These are phyloP conservation scores for Mylabris sibirica DNA, from an alignment of 2,888 invertebrate species.

Conservation along the genomic window DNA sequence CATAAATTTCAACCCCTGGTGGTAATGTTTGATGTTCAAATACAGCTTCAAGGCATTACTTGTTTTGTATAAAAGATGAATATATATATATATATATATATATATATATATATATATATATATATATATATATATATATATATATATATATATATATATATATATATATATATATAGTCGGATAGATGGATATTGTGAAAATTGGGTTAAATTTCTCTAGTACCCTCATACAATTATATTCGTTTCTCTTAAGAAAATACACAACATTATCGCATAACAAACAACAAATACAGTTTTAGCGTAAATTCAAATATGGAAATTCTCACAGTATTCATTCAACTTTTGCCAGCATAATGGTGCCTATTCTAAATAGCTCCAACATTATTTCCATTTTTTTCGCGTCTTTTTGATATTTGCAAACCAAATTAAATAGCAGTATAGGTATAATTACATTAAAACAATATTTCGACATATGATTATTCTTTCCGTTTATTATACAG, in stretches of 20 bases:
- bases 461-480: background rate
- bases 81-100: background rate
- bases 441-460: background rate
- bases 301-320: background rate
- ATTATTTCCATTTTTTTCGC: background rate
- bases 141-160: background rate
- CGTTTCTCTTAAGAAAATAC: background rate
- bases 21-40: slow-evolving; percentile 29
- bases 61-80: slow-evolving; percentile 6
- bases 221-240: slow-evolving; percentile 6
- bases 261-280: background rate
- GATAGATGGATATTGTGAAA: background rate
- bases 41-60: slow-evolving; percentile 16
- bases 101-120: no score
- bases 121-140: no score
- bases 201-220: slow-evolving; percentile 1
- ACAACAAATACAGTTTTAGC: background rate
- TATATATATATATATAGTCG: background rate
- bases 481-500: background rate
- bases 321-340: background rate
- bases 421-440: background rate
- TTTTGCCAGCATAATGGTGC: background rate
- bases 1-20: slow-evolving; percentile 30
- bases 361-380: background rate
- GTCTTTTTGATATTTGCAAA: background rate